Percentiles rank a stretch among this genome's conserved stretches.
phyloP scores from a whole-genome alignment of 2,113 vertebrate species.

The Mustela lutreola region DNA sequence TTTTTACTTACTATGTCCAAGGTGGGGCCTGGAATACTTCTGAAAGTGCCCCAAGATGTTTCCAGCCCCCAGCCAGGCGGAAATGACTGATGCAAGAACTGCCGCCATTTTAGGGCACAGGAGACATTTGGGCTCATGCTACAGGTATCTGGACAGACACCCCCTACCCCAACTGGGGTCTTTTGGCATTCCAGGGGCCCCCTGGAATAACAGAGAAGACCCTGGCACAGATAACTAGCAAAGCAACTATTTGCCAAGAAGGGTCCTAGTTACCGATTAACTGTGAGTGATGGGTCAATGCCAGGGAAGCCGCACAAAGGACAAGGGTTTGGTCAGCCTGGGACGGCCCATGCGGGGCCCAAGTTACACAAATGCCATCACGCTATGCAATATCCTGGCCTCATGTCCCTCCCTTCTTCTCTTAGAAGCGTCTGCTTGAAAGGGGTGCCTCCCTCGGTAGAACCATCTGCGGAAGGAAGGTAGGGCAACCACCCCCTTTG shows the following conservation, averaged over 20 bases:
- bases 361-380: not conserved
- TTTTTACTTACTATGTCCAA: not conserved
- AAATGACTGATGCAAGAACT: constrained; percentile 14
- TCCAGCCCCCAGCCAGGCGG: not conserved
- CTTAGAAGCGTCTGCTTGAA: not conserved
- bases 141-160: not conserved
- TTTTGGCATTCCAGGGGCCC: not conserved
- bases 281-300: not conserved
- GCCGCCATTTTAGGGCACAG: not conserved
- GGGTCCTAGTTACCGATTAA: constrained; percentile 38
- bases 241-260: constrained; percentile 52
- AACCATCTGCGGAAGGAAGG: not conserved
- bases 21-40: not conserved
- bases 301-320: constrained; percentile 34
- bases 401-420: not conserved
- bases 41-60: constrained; percentile 43
- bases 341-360: not conserved
- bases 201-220: not conserved
- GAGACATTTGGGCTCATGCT: not conserved
- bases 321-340: not conserved
- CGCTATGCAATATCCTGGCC: not conserved
- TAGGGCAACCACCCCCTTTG: not conserved
- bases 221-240: not conserved
- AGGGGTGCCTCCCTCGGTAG: not conserved
- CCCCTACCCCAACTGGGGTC: not conserved